Evolutionary conservation across 2,888 invertebrate genomes (phyloP).

Genomic region (Protophormia terraenovae): DNA sequence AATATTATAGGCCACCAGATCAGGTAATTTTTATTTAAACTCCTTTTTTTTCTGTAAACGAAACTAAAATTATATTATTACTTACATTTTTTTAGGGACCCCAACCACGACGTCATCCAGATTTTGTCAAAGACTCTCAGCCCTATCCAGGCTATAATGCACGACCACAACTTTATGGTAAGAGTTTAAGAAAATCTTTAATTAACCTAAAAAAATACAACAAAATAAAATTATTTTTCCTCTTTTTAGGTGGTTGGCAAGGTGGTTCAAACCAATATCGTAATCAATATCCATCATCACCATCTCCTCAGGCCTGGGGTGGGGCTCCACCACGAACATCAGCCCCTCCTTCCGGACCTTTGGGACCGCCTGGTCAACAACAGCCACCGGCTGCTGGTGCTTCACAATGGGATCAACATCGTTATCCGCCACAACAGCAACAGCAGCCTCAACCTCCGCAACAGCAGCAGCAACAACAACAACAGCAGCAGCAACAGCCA

Average conservation of each 20-base stretch:
- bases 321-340: slow-evolving; percentile 78
- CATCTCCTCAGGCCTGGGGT: slow-evolving; percentile 79
- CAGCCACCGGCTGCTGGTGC: slow-evolving; percentile 77
- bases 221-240: background rate
- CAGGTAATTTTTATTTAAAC: slow-evolving; percentile 74
- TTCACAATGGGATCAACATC: slow-evolving; percentile 82
- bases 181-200: too few species aligned
- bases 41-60: background rate
- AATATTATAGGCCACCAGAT: slow-evolving; percentile 83
- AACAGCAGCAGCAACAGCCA: slow-evolving; percentile 76
- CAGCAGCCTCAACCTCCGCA: slow-evolving; percentile 79
- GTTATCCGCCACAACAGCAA: slow-evolving; percentile 80
- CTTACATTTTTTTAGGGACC: slow-evolving; percentile 82
- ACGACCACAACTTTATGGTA: slow-evolving; percentile 86
- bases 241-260: slow-evolving; percentile 84
- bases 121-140: slow-evolving; percentile 90
- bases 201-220: background rate
- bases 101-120: slow-evolving; percentile 90
- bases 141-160: slow-evolving; percentile 86
- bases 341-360: slow-evolving; percentile 76
- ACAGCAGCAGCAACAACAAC: slow-evolving; percentile 81
- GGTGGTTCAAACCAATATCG: slow-evolving; percentile 83
- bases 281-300: slow-evolving; percentile 80
- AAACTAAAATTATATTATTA: background rate
- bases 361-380: slow-evolving; percentile 79